phyloP scores from a whole-genome alignment of 2,113 vertebrate genomes.

The Oryzias celebensis region DNA sequence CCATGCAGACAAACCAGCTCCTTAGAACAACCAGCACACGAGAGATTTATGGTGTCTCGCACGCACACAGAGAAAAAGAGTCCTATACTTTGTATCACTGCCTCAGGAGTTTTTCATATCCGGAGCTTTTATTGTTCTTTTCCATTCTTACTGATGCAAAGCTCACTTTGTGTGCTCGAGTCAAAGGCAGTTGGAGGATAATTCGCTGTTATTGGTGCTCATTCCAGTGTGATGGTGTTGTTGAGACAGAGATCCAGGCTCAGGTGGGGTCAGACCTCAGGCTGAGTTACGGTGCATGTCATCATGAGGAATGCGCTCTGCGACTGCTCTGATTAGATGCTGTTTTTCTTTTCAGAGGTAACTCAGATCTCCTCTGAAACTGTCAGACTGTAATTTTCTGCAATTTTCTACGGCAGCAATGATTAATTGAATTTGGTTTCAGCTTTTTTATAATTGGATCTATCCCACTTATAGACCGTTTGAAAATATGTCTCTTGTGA shows the following conservation, averaged over 20 bases:
- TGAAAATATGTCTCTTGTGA: background rate
- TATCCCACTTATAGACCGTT: slow-evolving; percentile 13
- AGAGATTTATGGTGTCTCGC: slow-evolving; percentile 55
- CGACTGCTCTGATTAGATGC: slow-evolving; percentile 55
- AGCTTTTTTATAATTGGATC: slow-evolving; percentile 29
- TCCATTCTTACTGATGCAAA: slow-evolving; percentile 62
- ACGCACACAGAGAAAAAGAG: slow-evolving; percentile 22
- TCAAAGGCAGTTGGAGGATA: slow-evolving; percentile 37
- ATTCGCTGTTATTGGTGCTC: slow-evolving; percentile 74
- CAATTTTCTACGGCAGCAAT: slow-evolving; percentile 1
- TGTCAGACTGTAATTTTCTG: slow-evolving; percentile 26
- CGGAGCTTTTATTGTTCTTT: slow-evolving; percentile 75
- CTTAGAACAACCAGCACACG: slow-evolving; percentile 21
- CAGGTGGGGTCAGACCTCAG: slow-evolving; percentile 73
- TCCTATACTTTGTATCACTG: slow-evolving; percentile 41
- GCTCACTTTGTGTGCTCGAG: slow-evolving; percentile 12
- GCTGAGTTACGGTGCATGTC: slow-evolving; percentile 63
- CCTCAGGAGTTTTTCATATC: slow-evolving; percentile 74
- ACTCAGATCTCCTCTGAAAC: slow-evolving; percentile 31
- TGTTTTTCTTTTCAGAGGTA: slow-evolving; percentile 46
- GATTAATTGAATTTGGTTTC: slow-evolving; percentile 20
- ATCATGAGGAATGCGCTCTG: slow-evolving; percentile 57
- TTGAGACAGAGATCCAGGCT: slow-evolving; percentile 59
- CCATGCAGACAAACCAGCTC: slow-evolving; percentile 45
- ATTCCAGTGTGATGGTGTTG: slow-evolving; percentile 71